phyloP scores from a whole-genome alignment of 2,888 invertebrate genomes.

The Eubasilissa splendida region DNA sequence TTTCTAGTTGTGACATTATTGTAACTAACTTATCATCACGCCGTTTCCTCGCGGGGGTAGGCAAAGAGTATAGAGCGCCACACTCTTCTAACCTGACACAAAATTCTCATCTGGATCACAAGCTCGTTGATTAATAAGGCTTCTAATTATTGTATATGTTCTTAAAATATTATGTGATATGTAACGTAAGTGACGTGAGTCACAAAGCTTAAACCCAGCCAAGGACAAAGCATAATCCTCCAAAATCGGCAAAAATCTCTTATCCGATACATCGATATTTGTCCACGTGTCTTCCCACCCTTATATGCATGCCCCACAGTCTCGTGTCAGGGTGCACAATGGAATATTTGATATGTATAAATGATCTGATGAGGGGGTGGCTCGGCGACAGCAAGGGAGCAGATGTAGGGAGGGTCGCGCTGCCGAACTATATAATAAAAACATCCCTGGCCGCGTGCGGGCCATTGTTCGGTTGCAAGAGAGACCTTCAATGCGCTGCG shows the following conservation, averaged over 20 bases:
- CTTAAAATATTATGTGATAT: too few species aligned
- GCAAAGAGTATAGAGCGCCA: too few species aligned
- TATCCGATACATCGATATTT: constrained; percentile 39
- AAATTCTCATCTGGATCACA: too few species aligned
- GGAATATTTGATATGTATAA: constrained; percentile 56
- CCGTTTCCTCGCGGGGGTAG: too few species aligned
- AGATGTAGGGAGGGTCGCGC: constrained; percentile 17
- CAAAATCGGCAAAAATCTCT: background rate
- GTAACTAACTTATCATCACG: too few species aligned
- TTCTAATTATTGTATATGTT: too few species aligned
- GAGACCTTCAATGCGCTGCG: constrained; percentile 5
- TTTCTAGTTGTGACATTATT: too few species aligned
- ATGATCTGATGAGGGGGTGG: constrained; percentile 32
- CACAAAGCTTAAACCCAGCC: too few species aligned
- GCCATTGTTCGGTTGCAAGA: constrained; percentile 6
- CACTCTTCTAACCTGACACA: too few species aligned
- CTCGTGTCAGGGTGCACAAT: constrained; percentile 49
- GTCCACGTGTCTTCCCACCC: constrained; percentile 45
- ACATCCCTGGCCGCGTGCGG: constrained; percentile 33
- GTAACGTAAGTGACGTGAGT: too few species aligned
- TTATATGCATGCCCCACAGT: constrained; percentile 4
- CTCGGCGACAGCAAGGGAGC: constrained; percentile 16
- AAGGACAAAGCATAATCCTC: background rate
- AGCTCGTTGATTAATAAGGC: too few species aligned
- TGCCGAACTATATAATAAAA: constrained; percentile 41